These are phyloP conservation scores for Magallana ariakensis DNA, from an alignment of 1,140 invertebrate species.

Conservation along the genomic window DNA sequence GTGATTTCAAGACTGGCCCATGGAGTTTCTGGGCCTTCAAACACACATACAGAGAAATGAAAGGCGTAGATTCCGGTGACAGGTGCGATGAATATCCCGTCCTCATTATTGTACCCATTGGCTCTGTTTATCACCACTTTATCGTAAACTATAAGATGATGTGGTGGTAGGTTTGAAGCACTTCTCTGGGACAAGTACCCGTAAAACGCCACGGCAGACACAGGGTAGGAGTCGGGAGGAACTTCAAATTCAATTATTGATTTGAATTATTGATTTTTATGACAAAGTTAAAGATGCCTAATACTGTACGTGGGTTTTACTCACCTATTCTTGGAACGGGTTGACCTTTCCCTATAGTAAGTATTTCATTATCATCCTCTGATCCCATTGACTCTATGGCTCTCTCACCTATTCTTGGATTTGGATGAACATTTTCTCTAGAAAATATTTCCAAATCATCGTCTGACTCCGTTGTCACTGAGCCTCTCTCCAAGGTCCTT, in stretches of 20 bases:
- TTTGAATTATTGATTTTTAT: too few relatives aligned
- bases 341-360: too few relatives aligned
- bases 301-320: neutral
- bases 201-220: neutral
- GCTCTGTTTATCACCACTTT: neutral
- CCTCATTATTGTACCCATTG: neutral
- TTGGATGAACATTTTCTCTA: too few relatives aligned
- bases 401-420: too few relatives aligned
- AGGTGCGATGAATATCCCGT: neutral
- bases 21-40: neutral
- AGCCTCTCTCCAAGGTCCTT: too few relatives aligned
- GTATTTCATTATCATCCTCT: too few relatives aligned
- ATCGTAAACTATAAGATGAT: neutral
- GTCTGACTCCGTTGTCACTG: too few relatives aligned
- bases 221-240: neutral
- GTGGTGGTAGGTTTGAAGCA: neutral
- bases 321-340: too few relatives aligned
- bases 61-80: neutral
- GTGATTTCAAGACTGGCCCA: neutral
- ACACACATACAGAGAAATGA: neutral
- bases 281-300: too few relatives aligned
- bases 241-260: too few relatives aligned
- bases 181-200: neutral
- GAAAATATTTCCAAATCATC: too few relatives aligned
- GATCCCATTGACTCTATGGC: too few relatives aligned